Percentiles rank a stretch among this genome's conserved stretches.
Conservation (phyloP, 2,888 invertebrate genomes). For the Dinocampus coccinellae region DNA sequence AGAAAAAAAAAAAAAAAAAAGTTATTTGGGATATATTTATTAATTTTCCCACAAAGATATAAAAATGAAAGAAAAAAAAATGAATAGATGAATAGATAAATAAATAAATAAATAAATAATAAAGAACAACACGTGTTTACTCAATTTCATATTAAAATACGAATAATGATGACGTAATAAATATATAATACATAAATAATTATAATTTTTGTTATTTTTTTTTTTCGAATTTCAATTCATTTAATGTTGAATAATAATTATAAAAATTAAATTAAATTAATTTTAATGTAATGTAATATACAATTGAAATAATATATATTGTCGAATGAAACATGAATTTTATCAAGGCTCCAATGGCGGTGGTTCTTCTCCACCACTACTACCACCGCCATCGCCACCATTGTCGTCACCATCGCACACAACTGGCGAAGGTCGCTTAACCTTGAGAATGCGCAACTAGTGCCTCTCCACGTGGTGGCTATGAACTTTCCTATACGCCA, state of each 20-base stretch:
- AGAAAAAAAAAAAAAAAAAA: background rate
- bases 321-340: background rate
- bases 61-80: background rate
- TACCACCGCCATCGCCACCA: too few relatives aligned
- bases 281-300: too few relatives aligned
- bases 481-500: slow-evolving; percentile 31
- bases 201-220: too few relatives aligned
- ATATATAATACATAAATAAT: too few relatives aligned
- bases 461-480: slow-evolving; percentile 46
- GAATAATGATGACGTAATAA: background rate
- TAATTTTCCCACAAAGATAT: background rate
- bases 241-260: background rate
- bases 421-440: slow-evolving; percentile 42
- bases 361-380: too few relatives aligned
- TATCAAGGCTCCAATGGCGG: slow-evolving; percentile 18
- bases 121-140: background rate
- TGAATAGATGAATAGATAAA: background rate
- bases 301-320: too few relatives aligned
- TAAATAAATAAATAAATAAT: background rate
- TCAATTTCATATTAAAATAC: background rate
- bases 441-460: slow-evolving; percentile 57
- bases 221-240: background rate
- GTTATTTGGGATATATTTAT: background rate
- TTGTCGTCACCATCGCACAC: background rate
- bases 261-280: too few relatives aligned